A percentile compares a stretch with the other conserved stretches of the same genome.
These are phyloP conservation scores for Copidosoma floridanum DNA, from an alignment of 1,140 invertebrate species.

Conservation along the genomic window DNA sequence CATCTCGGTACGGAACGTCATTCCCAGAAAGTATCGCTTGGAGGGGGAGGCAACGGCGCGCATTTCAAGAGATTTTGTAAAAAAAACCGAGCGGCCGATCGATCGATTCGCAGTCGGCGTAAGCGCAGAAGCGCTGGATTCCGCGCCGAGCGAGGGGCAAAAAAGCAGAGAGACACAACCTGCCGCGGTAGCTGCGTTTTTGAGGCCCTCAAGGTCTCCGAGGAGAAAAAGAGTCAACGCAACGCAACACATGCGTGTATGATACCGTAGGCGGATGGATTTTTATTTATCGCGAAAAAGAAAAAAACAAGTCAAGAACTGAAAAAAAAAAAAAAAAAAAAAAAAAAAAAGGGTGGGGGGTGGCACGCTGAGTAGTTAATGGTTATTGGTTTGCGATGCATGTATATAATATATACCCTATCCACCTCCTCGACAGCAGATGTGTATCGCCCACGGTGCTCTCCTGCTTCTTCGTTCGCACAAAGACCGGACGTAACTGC, in stretches of 20 bases:
- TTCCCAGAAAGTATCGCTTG: too few species aligned
- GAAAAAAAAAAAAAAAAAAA: too few species aligned
- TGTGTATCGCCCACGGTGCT: background rate
- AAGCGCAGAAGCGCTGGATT: slow-evolving; percentile 5
- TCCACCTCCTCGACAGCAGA: too few species aligned
- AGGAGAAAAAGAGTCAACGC: too few species aligned
- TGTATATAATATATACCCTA: too few species aligned
- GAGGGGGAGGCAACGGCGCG: too few species aligned
- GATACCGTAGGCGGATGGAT: slow-evolving; percentile 33
- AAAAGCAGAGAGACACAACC: background rate
- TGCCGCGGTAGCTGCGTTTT: slow-evolving; percentile 31
- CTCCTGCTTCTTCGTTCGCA: slow-evolving; percentile 8
- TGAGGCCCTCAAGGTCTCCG: slow-evolving; percentile 40
- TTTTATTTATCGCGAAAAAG: slow-evolving; percentile 48
- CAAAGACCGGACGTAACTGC: slow-evolving; percentile 24
- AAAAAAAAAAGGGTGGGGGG: too few species aligned
- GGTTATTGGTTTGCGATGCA: slow-evolving; percentile 52
- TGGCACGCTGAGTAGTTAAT: slow-evolving; percentile 45
- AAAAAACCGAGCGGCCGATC: slow-evolving; percentile 3
- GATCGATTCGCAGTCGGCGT: background rate
- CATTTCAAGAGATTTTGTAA: too few species aligned
- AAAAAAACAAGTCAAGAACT: too few species aligned
- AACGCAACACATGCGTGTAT: background rate
- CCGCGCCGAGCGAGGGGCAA: background rate
- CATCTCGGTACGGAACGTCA: too few species aligned